phyloP scores from a whole-genome alignment of 2,888 invertebrate species.

The Lycocerus yunnanus region DNA sequence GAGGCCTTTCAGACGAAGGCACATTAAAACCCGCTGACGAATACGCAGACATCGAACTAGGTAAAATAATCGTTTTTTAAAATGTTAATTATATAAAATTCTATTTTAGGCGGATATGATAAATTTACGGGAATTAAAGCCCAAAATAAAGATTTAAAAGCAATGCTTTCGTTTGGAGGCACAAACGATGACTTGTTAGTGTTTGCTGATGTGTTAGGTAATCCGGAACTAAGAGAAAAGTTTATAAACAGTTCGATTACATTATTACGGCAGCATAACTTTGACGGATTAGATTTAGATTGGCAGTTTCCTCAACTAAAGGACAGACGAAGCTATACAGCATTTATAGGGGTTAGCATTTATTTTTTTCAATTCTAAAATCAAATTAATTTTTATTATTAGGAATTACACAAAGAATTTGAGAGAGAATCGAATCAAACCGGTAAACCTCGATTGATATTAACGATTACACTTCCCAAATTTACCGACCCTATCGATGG shows the following conservation, averaged over 20 bases:
- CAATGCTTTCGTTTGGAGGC: constrained; percentile 87
- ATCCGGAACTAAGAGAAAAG: constrained; percentile 72
- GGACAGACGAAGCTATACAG: constrained; percentile 86
- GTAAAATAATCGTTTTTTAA: constrained; percentile 57
- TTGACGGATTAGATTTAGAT: constrained; percentile 90
- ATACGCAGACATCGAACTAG: constrained; percentile 94
- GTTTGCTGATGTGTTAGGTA: no score
- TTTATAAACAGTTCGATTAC: constrained; percentile 83
- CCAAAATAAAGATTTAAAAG: constrained; percentile 89
- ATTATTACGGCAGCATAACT: constrained; percentile 88
- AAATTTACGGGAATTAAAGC: constrained; percentile 92
- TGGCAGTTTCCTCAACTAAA: constrained; percentile 88
- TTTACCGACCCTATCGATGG: constrained; percentile 88
- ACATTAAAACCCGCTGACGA: constrained; percentile 91
- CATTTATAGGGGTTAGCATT: constrained; percentile 70
- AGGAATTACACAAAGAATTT: constrained; percentile 88
- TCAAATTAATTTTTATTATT: background rate
- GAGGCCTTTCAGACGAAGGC: constrained; percentile 90
- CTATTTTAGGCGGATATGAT: constrained; percentile 80
- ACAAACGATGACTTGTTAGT: constrained; percentile 91
- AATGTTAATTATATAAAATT: background rate
- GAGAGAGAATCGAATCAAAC: constrained; percentile 84
- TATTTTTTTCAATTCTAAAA: no score
- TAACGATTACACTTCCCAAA: constrained; percentile 94
- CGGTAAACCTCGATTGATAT: constrained; percentile 74